A percentile compares a stretch with the other conserved stretches of the same genome.
These are phyloP conservation scores for Orthosia cruda DNA, from an alignment of 2,888 invertebrate species.

Conservation along the genomic window DNA sequence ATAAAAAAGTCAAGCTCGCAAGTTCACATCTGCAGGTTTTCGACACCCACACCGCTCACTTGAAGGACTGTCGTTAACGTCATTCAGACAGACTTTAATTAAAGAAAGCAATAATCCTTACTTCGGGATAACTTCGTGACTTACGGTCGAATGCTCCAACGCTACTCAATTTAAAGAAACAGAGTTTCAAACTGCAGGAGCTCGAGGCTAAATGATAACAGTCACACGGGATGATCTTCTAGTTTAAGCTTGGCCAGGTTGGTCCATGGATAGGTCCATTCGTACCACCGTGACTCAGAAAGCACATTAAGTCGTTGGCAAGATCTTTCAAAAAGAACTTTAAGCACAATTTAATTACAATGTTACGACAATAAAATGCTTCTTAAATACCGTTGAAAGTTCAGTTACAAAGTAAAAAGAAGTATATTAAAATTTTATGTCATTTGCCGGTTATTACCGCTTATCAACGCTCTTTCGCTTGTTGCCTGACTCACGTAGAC, in stretches of 20 bases:
- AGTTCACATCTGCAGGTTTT: not conserved
- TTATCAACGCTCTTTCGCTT: not conserved
- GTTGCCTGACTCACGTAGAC: not conserved
- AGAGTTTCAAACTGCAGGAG: not conserved
- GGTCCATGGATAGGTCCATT: too few species aligned
- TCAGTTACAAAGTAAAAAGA: conserved; percentile 16
- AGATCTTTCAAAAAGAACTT: not conserved
- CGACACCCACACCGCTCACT: conserved; percentile 12
- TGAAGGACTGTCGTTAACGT: conserved; percentile 14
- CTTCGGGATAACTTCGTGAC: not conserved
- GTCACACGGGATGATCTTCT: too few species aligned
- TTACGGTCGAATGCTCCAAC: not conserved
- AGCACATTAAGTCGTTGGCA: too few species aligned
- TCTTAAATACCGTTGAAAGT: conserved; percentile 1
- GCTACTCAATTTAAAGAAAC: not conserved
- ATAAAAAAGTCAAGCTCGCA: not conserved
- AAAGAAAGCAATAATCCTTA: conserved; percentile 15
- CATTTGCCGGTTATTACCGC: not conserved
- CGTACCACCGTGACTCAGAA: too few species aligned
- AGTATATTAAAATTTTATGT: conserved; percentile 8
- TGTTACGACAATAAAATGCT: not conserved
- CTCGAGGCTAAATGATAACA: too few species aligned
- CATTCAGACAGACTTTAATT: conserved; percentile 27
- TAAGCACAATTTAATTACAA: conserved; percentile 3
- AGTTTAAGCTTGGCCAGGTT: too few species aligned